phyloP scores from a whole-genome alignment of 2,113 vertebrate species.

The Arizona elegans region DNA sequence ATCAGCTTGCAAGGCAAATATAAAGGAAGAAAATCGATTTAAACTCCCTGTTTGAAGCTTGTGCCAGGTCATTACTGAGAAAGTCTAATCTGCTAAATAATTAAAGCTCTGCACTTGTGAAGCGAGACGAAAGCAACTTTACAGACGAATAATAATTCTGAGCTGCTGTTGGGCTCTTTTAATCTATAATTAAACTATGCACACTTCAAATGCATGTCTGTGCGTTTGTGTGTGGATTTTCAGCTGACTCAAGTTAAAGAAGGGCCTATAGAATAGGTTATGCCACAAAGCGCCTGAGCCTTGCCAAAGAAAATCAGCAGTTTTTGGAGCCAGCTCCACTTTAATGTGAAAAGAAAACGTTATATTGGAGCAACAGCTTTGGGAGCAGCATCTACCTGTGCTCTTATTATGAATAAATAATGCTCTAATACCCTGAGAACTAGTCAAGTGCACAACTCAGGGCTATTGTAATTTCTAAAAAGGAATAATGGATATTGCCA shows the following conservation, averaged over 20 bases:
- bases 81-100: slow-evolving; percentile 51
- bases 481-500: neutral
- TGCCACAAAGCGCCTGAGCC: slow-evolving; percentile 25
- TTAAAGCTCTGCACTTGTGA: slow-evolving; percentile 47
- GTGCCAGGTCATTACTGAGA: slow-evolving; percentile 42
- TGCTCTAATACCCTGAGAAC: slow-evolving; percentile 18
- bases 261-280: slow-evolving; percentile 14
- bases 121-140: slow-evolving; percentile 47
- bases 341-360: slow-evolving; percentile 29
- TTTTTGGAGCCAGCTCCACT: slow-evolving; percentile 1
- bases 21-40: slow-evolving; percentile 41
- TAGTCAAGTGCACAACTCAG: neutral
- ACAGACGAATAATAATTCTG: slow-evolving; percentile 42
- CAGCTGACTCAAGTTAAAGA: slow-evolving; percentile 37
- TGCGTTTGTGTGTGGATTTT: slow-evolving; percentile 27
- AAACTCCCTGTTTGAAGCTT: slow-evolving; percentile 44
- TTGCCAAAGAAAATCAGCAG: slow-evolving; percentile 34
- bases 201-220: slow-evolving; percentile 50
- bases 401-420: slow-evolving; percentile 46
- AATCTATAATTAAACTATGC: slow-evolving; percentile 46
- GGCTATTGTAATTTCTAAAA: neutral
- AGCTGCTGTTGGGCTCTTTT: slow-evolving; percentile 31
- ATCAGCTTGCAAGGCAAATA: slow-evolving; percentile 50
- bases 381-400: neutral
- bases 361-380: neutral